phyloP scores from a whole-genome alignment of 2,797 vertebrate genomes.

The Margarornis squamiger region DNA sequence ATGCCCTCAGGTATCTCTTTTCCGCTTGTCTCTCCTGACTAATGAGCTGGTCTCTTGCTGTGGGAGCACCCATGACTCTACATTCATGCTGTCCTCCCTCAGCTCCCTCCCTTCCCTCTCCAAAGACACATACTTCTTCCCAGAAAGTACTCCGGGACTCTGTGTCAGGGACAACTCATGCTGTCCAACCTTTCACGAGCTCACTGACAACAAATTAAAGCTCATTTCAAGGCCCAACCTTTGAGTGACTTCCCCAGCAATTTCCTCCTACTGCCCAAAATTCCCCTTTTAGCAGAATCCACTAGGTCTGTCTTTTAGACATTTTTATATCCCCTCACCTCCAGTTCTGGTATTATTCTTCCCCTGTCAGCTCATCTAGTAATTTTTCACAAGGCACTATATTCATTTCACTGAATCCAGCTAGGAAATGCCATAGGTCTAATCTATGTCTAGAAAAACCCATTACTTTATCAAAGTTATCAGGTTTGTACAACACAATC shows the following conservation, averaged over 20 bases:
- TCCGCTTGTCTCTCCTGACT: background rate
- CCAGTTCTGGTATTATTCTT: background rate
- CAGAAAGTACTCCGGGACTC: background rate
- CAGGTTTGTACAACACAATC: background rate
- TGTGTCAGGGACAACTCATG: background rate
- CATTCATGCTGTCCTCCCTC: background rate
- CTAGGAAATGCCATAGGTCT: background rate
- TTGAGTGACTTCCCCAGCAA: background rate
- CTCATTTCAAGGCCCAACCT: background rate
- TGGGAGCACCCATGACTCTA: background rate
- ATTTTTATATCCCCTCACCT: background rate
- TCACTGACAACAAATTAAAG: background rate
- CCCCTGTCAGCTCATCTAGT: background rate
- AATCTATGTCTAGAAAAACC: background rate
- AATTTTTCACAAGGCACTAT: background rate
- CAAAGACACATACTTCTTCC: background rate
- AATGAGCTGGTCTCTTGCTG: fast-evolving
- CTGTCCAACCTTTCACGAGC: background rate
- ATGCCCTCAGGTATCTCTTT: background rate
- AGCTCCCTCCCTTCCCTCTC: background rate
- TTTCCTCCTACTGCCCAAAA: background rate
- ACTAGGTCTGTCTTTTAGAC: background rate
- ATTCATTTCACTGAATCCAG: background rate
- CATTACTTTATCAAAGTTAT: conserved; percentile 18
- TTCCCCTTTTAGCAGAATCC: background rate